Conservation (phyloP, 1,140 invertebrate genomes). For the Ips typographus region DNA sequence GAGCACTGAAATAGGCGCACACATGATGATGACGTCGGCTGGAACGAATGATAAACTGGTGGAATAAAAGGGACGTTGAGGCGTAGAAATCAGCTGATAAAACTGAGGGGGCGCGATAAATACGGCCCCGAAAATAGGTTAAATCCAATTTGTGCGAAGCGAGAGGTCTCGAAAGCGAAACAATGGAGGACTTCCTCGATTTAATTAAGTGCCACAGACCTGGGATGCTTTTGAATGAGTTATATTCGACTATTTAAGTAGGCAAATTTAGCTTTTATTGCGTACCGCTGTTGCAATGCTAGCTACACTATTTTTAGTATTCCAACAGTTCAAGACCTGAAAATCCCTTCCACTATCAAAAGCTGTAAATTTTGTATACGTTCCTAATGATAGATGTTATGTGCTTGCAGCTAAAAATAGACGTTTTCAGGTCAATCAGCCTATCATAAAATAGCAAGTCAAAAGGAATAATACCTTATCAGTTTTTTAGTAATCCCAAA, state of each 20-base stretch:
- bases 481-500: no score
- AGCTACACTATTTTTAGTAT: background rate
- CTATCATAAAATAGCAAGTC: background rate
- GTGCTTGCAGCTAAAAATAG: background rate
- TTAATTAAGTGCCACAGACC: conserved; percentile 17
- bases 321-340: background rate
- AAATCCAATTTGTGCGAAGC: conserved; percentile 17
- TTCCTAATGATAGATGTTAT: background rate
- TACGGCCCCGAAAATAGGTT: conserved; percentile 11
- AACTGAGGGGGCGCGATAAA: conserved; percentile 5
- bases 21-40: no score
- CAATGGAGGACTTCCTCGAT: conserved; percentile 24
- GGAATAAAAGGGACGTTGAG: conserved; percentile 3
- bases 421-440: background rate
- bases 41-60: background rate
- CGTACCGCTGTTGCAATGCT: no score
- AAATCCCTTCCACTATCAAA: background rate
- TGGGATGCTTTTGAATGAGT: background rate
- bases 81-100: conserved; percentile 4
- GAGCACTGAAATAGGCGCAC: no score
- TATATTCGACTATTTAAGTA: conserved; percentile 2
- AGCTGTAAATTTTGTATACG: background rate
- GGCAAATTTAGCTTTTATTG: background rate
- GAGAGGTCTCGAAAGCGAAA: conserved; percentile 18
- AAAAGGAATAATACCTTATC: background rate